Evolutionary conservation across 2,797 vertebrate species (phyloP).

Genomic region (Rhincodon typus): DNA sequence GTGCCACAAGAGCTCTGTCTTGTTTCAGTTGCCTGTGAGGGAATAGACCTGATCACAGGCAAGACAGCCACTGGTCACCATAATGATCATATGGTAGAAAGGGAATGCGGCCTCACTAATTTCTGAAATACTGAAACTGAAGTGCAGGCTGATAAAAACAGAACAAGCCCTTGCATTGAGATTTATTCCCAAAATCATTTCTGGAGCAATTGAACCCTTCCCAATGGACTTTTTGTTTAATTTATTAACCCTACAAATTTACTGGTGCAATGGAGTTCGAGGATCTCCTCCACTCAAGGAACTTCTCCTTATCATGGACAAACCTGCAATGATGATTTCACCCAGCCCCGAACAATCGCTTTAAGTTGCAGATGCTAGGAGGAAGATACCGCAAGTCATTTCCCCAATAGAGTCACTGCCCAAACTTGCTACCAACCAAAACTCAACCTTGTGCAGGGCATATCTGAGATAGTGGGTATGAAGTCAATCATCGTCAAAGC

Average conservation of each 20-base stretch:
- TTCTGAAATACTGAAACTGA: not conserved
- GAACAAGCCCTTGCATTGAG: not conserved
- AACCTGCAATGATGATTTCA: not conserved
- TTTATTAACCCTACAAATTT: not conserved
- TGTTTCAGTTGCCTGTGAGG: not conserved
- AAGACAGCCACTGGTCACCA: not conserved
- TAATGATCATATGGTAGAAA: not conserved
- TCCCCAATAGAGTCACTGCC: not conserved
- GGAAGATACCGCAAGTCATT: not conserved
- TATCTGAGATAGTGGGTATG: not conserved
- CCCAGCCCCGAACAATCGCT: no score
- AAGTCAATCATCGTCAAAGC: not conserved
- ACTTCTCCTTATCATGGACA: not conserved
- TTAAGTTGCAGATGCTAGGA: no score
- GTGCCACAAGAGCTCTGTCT: no score
- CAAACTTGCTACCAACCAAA: not conserved
- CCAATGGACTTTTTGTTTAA: not conserved
- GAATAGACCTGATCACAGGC: not conserved
- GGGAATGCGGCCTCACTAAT: not conserved
- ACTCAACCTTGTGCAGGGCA: not conserved
- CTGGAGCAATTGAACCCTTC: not conserved
- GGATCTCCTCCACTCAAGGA: not conserved
- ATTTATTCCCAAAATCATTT: not conserved
- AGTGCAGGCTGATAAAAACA: not conserved
- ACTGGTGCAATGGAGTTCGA: no score